phyloP scores from a whole-genome alignment of 2,113 vertebrate genomes.

The Psophia crepitans region DNA sequence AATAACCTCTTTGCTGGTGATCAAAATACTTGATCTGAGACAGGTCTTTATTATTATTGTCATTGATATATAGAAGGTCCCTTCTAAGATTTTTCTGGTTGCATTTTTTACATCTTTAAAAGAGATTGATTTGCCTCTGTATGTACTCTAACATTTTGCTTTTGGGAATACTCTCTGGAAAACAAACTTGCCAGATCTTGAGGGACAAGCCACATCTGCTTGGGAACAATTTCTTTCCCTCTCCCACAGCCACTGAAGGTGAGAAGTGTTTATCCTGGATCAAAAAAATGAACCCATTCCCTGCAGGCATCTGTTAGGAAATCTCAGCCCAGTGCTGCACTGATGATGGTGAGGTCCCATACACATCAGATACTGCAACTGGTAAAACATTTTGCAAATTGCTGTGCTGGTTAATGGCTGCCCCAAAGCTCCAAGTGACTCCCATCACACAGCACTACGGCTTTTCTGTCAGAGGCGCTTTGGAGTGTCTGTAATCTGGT shows the following conservation, averaged over 20 bases:
- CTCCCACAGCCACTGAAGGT: neutral
- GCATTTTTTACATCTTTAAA: neutral
- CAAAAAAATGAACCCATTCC: neutral
- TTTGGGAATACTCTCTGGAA: neutral
- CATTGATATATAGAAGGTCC: neutral
- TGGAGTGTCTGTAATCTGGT: neutral
- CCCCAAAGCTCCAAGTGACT: neutral
- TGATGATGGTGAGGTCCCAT: neutral
- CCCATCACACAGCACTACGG: neutral
- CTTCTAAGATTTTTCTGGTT: neutral
- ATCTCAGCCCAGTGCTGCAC: neutral
- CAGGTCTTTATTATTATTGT: neutral
- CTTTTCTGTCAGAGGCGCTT: neutral
- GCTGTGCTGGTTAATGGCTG: neutral
- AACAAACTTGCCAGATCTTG: neutral
- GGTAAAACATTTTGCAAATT: neutral
- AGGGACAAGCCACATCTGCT: neutral
- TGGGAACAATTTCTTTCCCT: neutral
- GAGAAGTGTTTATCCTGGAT: neutral
- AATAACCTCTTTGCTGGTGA: neutral
- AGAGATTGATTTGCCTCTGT: neutral
- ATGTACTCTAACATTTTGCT: neutral
- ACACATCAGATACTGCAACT: neutral
- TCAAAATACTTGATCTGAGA: neutral
- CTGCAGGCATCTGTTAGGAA: neutral